phyloP scores from a whole-genome alignment of 2,113 vertebrate genomes.

The Piaya cayana region DNA sequence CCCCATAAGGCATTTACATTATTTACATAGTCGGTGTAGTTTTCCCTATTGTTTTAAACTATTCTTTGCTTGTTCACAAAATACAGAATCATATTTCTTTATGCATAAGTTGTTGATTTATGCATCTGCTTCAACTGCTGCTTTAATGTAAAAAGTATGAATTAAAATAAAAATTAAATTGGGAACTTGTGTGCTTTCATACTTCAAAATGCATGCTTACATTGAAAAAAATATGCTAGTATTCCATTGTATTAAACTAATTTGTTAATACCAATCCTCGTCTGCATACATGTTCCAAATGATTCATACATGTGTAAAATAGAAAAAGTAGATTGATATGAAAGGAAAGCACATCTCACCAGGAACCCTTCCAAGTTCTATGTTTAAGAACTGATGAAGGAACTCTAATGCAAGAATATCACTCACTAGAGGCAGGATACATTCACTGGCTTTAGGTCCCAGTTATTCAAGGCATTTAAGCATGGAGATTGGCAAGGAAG shows the following conservation, averaged over 20 bases:
- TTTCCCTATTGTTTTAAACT: slow-evolving; percentile 25
- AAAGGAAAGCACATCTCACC: background rate
- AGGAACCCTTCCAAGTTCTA: background rate
- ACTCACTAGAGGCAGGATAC: background rate
- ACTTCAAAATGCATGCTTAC: slow-evolving; percentile 14
- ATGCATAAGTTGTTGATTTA: slow-evolving; percentile 43
- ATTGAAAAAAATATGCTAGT: slow-evolving; percentile 11
- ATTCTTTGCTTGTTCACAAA: slow-evolving; percentile 19
- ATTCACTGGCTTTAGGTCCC: background rate
- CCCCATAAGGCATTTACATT: background rate
- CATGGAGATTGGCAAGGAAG: background rate
- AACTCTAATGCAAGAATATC: background rate
- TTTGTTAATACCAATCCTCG: background rate
- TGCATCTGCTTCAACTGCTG: background rate
- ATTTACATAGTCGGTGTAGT: background rate
- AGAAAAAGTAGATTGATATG: background rate
- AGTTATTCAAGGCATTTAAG: background rate
- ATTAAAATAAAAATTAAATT: slow-evolving; percentile 37
- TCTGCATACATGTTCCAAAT: background rate
- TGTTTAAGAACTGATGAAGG: background rate
- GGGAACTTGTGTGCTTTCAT: slow-evolving; percentile 16
- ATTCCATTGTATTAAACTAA: background rate
- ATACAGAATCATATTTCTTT: slow-evolving; percentile 38
- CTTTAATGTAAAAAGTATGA: slow-evolving; percentile 40
- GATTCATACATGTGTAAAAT: background rate